Evolutionary conservation across 2,888 invertebrate genomes (phyloP), one percentile per base, ranked within the genome.

Genomic region (Argyresthia goedartella): DNA sequence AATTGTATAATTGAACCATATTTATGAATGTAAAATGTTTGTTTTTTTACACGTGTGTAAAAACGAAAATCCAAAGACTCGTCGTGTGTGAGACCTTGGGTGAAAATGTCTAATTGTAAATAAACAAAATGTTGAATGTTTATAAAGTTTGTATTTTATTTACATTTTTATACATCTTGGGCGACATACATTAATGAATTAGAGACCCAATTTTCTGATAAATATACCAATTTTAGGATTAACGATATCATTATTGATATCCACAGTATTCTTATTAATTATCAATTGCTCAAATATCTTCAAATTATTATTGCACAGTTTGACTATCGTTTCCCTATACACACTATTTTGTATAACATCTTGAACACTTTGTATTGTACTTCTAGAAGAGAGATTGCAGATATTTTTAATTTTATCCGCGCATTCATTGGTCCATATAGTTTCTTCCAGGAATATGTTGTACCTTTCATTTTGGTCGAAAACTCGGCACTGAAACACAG

Each of bases 391-490:
- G 9, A 44, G 14, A 1, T 11, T 14, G 16, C 34, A 47, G 13
- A 53, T 41, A 13, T 42, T 8, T 14, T n/a, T 50, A 13, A 60
- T 54, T 51, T 54, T 53, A 6, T 54, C 61, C 0, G 73, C 76
- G 56, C 81, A 82, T 0, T 67, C 64, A 50, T 58, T 60, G 0
- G 75, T 73, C 74, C 84, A 76, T 7, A 78, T 58, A 0, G 81
- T 68, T 53, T 87, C 89, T 72, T 92, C 91, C 45, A 88, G 72
- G 61, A 81, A 89, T 44, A 85, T 78, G 65, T 91, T 91, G 73
- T 91, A 90, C 55, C 85, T 76, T 62, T 91, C 91, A 55, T 89
- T 90, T 62, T 89, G 88, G 58, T 91, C 91, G 68, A 92, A 92
- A 0, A 91, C 88, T 61, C 90, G 77, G 49, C 84, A 87, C 86